Percentiles rank a stretch among this genome's conserved stretches.
Evolutionary conservation across 2,888 invertebrate genomes (phyloP).

Genomic region (Dorcus parallelipipedus): DNA sequence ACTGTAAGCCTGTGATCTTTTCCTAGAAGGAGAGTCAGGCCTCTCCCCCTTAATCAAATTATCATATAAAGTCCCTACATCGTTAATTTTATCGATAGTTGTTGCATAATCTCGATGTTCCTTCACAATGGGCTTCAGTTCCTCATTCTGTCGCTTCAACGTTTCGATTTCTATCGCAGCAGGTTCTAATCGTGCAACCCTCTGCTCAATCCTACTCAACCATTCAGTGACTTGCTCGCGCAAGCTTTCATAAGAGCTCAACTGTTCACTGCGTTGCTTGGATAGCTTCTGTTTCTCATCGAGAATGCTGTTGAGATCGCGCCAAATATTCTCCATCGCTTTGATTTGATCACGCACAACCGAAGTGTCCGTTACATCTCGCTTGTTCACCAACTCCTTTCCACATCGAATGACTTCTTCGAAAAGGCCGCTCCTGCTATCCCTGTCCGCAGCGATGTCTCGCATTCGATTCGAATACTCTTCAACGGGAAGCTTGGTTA

Average conservation of each 20-base stretch:
- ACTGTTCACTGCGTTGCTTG: conserved; percentile 80
- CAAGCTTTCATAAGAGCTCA: conserved; percentile 79
- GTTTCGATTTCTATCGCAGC: conserved; percentile 87
- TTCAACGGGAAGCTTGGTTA: conserved; percentile 62
- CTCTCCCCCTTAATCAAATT: conserved; percentile 71
- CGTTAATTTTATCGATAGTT: conserved; percentile 88
- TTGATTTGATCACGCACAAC: conserved; percentile 81
- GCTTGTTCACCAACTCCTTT: conserved; percentile 74
- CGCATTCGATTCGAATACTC: conserved; percentile 60
- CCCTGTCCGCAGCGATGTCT: conserved; percentile 47
- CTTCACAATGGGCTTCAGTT: conserved; percentile 78
- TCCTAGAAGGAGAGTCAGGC: conserved; percentile 75
- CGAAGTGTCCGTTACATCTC: conserved; percentile 85
- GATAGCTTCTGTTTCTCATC: conserved; percentile 83
- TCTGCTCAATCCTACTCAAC: conserved; percentile 76
- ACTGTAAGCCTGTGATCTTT: conserved; percentile 68
- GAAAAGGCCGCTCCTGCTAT: conserved; percentile 57
- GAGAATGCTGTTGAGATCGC: conserved; percentile 75
- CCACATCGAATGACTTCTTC: conserved; percentile 80
- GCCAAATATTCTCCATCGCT: conserved; percentile 83
- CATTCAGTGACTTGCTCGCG: conserved; percentile 81
- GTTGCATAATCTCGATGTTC: conserved; percentile 84
- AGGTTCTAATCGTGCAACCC: conserved; percentile 72
- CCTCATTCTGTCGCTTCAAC: conserved; percentile 78
- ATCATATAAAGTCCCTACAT: conserved; percentile 84